Evolutionary conservation across 2,113 vertebrate genomes (phyloP).

Genomic region (Platysteira castanea): DNA sequence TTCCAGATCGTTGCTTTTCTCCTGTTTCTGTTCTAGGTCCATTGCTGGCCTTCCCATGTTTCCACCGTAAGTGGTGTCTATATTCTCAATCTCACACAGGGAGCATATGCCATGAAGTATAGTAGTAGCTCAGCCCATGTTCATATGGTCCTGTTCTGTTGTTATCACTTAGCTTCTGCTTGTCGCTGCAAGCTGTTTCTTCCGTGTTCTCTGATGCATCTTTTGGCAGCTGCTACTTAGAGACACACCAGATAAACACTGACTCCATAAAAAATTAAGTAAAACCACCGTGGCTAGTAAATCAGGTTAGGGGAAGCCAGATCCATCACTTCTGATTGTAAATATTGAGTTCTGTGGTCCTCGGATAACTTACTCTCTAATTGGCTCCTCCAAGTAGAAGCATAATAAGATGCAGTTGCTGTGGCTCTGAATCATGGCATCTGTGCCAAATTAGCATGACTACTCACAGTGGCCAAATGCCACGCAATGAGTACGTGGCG

Average conservation of each 20-base stretch:
- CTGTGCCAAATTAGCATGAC: slow-evolving; percentile 18
- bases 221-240: slow-evolving; percentile 11
- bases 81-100: not conserved
- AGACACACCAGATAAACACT: not conserved
- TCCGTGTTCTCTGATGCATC: not conserved
- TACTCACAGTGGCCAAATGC: slow-evolving; percentile 9
- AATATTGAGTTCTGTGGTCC: not conserved
- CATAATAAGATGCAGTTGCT: slow-evolving; percentile 20
- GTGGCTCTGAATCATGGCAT: slow-evolving; percentile 21
- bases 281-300: not conserved
- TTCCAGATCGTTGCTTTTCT: not conserved
- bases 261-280: not conserved
- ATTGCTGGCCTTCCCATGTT: not conserved
- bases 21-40: not conserved
- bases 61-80: not conserved
- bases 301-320: not conserved
- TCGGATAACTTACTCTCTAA: not conserved
- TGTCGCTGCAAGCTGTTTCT: not conserved
- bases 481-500: not conserved
- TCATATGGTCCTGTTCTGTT: not conserved
- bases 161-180: not conserved
- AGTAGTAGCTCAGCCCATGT: not conserved
- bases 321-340: not conserved
- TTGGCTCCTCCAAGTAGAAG: not conserved
- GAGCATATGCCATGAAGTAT: not conserved